Evolutionary conservation across 2,888 invertebrate species (phyloP).

Genomic region (Ectemnius lituratus): DNA sequence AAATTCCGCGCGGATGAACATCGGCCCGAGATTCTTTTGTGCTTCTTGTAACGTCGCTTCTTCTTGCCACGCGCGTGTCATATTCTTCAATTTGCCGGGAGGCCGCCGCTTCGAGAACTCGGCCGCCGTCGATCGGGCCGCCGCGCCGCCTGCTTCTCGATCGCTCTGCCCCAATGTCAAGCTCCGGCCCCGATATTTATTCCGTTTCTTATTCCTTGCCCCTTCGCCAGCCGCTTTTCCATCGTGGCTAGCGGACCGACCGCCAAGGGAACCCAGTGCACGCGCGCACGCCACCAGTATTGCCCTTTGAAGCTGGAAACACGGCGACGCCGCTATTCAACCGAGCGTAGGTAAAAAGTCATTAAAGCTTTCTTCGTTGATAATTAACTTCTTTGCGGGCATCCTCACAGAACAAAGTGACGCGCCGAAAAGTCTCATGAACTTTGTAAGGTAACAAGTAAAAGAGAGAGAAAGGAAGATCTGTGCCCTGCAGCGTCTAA

Average conservation of each 20-base stretch:
- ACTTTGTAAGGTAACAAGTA: no score
- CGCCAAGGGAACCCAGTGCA: no score
- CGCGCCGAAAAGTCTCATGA: no score
- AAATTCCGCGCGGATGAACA: conserved; percentile 48
- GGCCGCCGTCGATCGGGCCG: conserved; percentile 22
- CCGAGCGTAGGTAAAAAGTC: no score
- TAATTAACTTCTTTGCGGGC: no score
- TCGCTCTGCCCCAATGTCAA: conserved; percentile 18
- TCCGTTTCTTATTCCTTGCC: conserved; percentile 2
- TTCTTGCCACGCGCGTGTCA: conserved; percentile 54
- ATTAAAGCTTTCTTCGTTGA: no score
- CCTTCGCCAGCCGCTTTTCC: background rate
- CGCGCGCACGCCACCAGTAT: no score
- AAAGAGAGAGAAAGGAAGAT: no score
- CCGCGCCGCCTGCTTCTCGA: conserved; percentile 29
- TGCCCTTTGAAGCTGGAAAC: no score
- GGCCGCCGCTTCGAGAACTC: conserved; percentile 40
- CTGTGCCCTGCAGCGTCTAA: no score
- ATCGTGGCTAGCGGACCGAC: background rate
- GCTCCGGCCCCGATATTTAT: conserved; percentile 1
- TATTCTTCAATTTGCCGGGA: conserved; percentile 47
- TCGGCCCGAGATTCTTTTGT: conserved; percentile 37
- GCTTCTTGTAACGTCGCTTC: conserved; percentile 45
- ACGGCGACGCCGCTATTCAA: no score
- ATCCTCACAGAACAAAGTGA: no score